Base-by-base conservation (phyloP, 2,888 invertebrate species). In the Trilocha varians region DNA sequence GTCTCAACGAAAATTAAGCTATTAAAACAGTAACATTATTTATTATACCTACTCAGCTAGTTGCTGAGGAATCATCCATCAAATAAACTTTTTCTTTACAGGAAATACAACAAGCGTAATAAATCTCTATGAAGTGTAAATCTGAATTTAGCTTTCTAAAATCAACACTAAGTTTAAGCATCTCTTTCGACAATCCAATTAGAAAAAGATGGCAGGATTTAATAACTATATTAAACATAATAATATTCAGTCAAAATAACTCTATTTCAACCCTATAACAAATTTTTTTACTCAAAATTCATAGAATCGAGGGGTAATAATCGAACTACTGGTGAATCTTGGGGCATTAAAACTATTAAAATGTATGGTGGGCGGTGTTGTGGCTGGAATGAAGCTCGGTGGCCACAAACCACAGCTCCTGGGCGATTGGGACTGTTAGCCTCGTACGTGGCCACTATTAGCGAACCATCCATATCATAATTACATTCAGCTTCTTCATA, bases 351-450 rank as follows among this genome's bases (percentile, higher is more conserved):
- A 78, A 77, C 78, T 77, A 80, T 82, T 79, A 79, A 82, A 77
- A 70, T 64, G 66, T 70, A 71, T 68, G 68, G 57, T 63, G 63
- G 74, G 72, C 67, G 70, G 65, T 63, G 59, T 68, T 65, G 70
- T 62, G 75, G 77, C 70, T 52, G 53, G 69, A 70, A 73, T 71
- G 73, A 70, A 72, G 69, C 70, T 70, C 59, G 58, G 57, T 55
- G 55, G 73, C 82, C 82, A 60, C 82, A 83, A 78, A 82, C 84
- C 83, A 72, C 83, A 83, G 80, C 78, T 83, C 62, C 78, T 78
- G 78, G 72, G 67, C 57, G 60, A 65, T 61, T 69, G 57, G 69
- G 67, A 70, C 69, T 65, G 68, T 70, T 71, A 72, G 33, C 38
- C 38, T 38, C 38, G 34, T 38, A 42, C 38, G 52, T 57, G 57